Conservation (phyloP, 2,888 invertebrate genomes). For the Trichacis sp. region DNA sequence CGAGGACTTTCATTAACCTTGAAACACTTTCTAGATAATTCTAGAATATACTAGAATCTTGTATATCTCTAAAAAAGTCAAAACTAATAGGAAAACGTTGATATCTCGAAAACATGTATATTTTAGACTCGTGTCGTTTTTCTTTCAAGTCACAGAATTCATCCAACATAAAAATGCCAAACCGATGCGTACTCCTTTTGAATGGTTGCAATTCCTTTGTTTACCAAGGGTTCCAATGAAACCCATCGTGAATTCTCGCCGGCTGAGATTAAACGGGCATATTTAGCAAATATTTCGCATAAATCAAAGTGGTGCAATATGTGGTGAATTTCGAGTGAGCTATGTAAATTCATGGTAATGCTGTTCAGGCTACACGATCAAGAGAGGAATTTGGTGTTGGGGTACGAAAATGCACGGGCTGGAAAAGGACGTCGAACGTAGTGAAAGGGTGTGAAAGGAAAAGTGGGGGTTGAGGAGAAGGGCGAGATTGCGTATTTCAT, state of each 20-base stretch:
- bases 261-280: conserved; percentile 63
- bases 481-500: conserved; percentile 59
- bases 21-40: too few relatives aligned
- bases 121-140: too few relatives aligned
- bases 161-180: too few relatives aligned
- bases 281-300: conserved; percentile 67
- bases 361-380: conserved; percentile 54
- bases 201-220: conserved; percentile 5
- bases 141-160: too few relatives aligned
- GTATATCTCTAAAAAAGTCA: too few relatives aligned
- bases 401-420: conserved; percentile 27
- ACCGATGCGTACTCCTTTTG: too few relatives aligned
- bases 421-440: conserved; percentile 26
- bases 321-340: conserved; percentile 59
- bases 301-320: conserved; percentile 67
- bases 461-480: conserved; percentile 32
- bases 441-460: conserved; percentile 21
- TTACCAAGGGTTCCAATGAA: conserved; percentile 6
- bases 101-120: too few relatives aligned
- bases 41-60: too few relatives aligned
- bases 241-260: conserved; percentile 45
- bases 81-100: too few relatives aligned
- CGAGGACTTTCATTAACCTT: too few relatives aligned
- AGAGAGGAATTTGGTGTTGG: conserved; percentile 54
- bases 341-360: conserved; percentile 68